phyloP scores from a whole-genome alignment of 2,888 invertebrate species.

The Tricholauxania praeusta region DNA sequence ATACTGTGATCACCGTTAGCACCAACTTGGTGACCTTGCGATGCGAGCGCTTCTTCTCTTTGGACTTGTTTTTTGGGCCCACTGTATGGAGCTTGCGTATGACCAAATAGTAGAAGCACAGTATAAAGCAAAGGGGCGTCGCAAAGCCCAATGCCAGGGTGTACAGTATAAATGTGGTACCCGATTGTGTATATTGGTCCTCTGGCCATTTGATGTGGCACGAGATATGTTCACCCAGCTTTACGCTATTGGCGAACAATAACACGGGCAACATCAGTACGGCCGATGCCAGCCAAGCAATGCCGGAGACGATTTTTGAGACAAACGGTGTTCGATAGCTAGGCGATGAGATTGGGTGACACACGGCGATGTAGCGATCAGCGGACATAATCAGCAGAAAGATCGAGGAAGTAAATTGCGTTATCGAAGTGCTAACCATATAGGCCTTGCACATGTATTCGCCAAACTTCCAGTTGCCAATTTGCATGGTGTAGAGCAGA shows the following conservation, averaged over 20 bases:
- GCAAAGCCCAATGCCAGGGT: constrained; percentile 90
- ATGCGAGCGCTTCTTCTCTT: constrained; percentile 90
- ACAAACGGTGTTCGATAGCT: constrained; percentile 88
- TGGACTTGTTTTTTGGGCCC: constrained; percentile 90
- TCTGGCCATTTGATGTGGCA: constrained; percentile 89
- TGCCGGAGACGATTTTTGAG: constrained; percentile 84
- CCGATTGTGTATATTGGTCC: constrained; percentile 72
- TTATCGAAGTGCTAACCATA: constrained; percentile 92
- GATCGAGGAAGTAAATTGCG: constrained; percentile 93
- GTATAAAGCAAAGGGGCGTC: constrained; percentile 84
- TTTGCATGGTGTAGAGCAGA: constrained; percentile 82
- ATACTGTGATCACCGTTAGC: constrained; percentile 90
- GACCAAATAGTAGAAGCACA: constrained; percentile 90
- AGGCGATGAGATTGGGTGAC: constrained; percentile 91
- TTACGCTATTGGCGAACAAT: constrained; percentile 82
- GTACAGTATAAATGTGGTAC: constrained; percentile 89
- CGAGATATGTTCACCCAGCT: constrained; percentile 71
- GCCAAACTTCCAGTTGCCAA: constrained; percentile 87
- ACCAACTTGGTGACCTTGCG: constrained; percentile 93
- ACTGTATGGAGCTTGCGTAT: constrained; percentile 88
- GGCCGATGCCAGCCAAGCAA: constrained; percentile 89
- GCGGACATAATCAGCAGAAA: constrained; percentile 94
- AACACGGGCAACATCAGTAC: constrained; percentile 91
- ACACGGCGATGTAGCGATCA: constrained; percentile 92
- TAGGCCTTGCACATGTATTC: constrained; percentile 90